A percentile compares a stretch with the other conserved stretches of the same genome.
These are phyloP conservation scores for Drosophila quinaria DNA, from an alignment of 2,888 invertebrate species.

Conservation along the genomic window DNA sequence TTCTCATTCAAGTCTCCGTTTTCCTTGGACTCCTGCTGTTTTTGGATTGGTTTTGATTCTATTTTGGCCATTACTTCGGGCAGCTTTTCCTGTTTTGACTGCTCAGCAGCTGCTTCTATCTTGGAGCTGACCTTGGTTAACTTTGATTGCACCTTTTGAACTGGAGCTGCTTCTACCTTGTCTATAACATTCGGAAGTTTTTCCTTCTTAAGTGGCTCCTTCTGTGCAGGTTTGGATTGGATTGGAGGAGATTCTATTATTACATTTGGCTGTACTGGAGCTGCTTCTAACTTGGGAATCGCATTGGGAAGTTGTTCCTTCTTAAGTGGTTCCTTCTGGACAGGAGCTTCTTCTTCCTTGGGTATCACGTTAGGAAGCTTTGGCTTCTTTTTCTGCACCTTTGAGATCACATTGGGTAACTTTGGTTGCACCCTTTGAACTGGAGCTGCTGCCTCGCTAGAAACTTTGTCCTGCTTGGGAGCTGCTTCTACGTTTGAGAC, in stretches of 20 bases:
- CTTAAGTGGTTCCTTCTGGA: not conserved
- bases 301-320: not conserved
- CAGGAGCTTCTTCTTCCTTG: not conserved
- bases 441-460: not conserved
- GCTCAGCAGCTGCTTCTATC: too few relatives aligned
- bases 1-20: not conserved
- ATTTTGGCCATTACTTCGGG: not conserved
- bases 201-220: not conserved
- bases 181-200: slow-evolving; percentile 1
- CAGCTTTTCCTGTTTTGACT: not conserved
- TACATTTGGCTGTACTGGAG: not conserved
- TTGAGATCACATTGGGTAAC: too few relatives aligned
- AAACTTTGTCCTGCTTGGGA: not conserved
- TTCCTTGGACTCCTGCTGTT: not conserved
- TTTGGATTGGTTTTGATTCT: not conserved
- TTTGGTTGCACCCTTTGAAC: not conserved
- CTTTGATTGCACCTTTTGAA: not conserved
- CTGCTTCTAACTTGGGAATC: not conserved
- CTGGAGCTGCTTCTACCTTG: not conserved
- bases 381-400: not conserved
- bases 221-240: not conserved
- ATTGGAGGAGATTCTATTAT: too few relatives aligned
- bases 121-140: not conserved
- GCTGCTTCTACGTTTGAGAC: not conserved
- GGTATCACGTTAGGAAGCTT: not conserved